These are phyloP conservation scores for Agrotis clavis DNA, from an alignment of 2,888 invertebrate genomes.

Conservation along the genomic window DNA sequence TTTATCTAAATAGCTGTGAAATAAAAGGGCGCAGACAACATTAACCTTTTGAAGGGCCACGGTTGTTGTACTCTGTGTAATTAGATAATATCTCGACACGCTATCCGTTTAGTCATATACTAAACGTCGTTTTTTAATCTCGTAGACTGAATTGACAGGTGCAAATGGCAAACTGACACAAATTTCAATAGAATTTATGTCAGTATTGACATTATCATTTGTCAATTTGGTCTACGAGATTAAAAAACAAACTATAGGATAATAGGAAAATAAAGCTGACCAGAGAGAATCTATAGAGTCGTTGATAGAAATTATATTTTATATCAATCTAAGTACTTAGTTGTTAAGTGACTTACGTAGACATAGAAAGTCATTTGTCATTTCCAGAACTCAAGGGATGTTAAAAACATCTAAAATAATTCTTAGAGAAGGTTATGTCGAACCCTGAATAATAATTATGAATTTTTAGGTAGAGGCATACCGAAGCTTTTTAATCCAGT, in stretches of 20 bases:
- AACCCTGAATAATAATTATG: not conserved
- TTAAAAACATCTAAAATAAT: not conserved
- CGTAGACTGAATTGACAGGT: too few species aligned
- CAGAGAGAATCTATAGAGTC: slow-evolving; percentile 1
- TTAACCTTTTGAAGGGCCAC: slow-evolving; percentile 65
- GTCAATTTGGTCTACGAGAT: too few species aligned
- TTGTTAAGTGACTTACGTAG: too few species aligned
- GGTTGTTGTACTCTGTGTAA: slow-evolving; percentile 41
- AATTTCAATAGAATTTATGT: too few species aligned
- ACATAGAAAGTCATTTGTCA: too few species aligned
- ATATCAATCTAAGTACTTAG: too few species aligned
- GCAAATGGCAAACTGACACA: too few species aligned
- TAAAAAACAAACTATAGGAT: too few species aligned
- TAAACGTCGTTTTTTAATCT: too few species aligned
- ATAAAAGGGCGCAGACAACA: slow-evolving; percentile 66
- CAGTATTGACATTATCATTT: too few species aligned
- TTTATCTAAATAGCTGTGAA: slow-evolving; percentile 56
- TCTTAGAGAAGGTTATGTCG: not conserved
- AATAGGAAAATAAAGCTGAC: not conserved
- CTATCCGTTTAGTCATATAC: slow-evolving; percentile 23
- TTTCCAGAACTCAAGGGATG: too few species aligned
- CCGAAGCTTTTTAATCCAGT: not conserved
- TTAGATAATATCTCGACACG: slow-evolving; percentile 64
- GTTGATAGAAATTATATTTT: too few species aligned
- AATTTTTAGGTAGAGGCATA: not conserved